Conservation (phyloP, 2,797 vertebrate genomes). For the Bucorvus abyssinicus region DNA sequence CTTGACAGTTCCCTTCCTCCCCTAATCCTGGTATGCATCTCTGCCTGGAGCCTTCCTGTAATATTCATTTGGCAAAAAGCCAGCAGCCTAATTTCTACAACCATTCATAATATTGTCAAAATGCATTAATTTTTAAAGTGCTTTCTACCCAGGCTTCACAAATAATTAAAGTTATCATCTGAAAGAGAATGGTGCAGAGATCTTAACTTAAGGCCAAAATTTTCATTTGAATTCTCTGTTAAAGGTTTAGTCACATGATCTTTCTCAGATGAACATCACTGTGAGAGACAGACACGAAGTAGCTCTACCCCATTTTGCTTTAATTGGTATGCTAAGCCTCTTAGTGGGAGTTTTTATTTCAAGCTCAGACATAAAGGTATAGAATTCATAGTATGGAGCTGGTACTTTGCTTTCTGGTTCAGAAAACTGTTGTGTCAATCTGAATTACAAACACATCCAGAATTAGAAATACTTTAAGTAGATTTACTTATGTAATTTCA, state of each 20-base stretch:
- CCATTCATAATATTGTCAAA: conserved; percentile 16
- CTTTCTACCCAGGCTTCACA: background rate
- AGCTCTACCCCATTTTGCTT: background rate
- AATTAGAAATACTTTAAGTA: background rate
- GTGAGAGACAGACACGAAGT: background rate
- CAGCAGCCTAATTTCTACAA: background rate
- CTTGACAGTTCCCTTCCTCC: background rate
- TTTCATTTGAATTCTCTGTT: background rate
- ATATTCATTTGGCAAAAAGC: background rate
- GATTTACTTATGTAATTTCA: background rate
- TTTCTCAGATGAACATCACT: background rate
- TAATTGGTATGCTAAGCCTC: background rate
- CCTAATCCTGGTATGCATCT: background rate
- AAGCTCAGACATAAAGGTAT: background rate
- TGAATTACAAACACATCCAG: background rate
- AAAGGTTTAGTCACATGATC: background rate
- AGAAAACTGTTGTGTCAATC: background rate
- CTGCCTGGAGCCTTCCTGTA: background rate
- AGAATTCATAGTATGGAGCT: background rate
- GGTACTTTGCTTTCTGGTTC: background rate
- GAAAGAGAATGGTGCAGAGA: background rate
- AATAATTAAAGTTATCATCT: background rate
- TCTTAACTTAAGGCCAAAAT: background rate
- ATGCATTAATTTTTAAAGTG: conserved; percentile 34
- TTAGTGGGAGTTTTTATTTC: background rate